Conservation (phyloP, 2,888 invertebrate genomes). For the Deilephila porcellus region DNA sequence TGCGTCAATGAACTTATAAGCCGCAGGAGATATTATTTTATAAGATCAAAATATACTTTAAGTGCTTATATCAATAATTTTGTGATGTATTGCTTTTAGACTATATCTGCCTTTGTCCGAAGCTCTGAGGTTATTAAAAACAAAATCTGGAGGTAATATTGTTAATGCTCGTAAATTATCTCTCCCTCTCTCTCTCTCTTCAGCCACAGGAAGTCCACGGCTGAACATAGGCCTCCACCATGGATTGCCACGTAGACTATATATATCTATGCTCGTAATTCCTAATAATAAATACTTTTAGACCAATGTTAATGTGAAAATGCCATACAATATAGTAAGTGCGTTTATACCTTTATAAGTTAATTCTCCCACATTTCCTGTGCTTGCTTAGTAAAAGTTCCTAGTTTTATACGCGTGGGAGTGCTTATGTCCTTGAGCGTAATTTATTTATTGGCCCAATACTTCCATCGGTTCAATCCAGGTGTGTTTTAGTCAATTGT, state of each 20-base stretch:
- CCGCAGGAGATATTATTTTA: neutral
- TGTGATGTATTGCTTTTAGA: too few species aligned
- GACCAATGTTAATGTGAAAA: neutral
- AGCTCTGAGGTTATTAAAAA: too few species aligned
- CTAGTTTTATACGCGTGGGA: constrained; percentile 43
- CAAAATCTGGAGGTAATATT: neutral
- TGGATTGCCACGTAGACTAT: too few species aligned
- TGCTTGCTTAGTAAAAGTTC: constrained; percentile 57
- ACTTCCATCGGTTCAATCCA: constrained; percentile 23
- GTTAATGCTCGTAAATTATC: too few species aligned
- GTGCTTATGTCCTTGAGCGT: constrained; percentile 53
- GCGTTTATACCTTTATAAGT: constrained; percentile 12
- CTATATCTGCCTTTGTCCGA: too few species aligned
- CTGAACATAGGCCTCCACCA: too few species aligned
- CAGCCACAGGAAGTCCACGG: too few species aligned
- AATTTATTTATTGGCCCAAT: constrained; percentile 56
- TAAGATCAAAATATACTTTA: neutral
- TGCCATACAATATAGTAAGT: neutral
- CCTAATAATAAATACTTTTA: too few species aligned
- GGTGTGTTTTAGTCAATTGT: constrained; percentile 3
- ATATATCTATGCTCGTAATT: too few species aligned
- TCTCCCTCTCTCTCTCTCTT: too few species aligned
- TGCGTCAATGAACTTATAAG: neutral
- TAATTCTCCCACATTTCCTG: constrained; percentile 45
- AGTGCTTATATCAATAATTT: too few species aligned